Evolutionary conservation across 2,888 invertebrate genomes (phyloP).

Genomic region (Spodoptera picta): DNA sequence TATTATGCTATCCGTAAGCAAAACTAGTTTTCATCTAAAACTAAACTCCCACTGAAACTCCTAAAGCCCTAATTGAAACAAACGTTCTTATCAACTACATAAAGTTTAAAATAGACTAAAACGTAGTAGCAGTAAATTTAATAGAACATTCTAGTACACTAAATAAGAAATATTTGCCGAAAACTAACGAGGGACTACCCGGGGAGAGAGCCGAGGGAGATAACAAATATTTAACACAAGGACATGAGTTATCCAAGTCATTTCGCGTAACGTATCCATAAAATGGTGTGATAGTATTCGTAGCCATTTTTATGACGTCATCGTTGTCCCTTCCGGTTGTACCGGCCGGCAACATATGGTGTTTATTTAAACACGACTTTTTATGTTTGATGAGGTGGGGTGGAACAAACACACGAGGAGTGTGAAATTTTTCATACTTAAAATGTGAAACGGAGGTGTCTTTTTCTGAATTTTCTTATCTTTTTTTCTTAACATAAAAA

Average conservation of each 20-base stretch:
- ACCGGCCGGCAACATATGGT: constrained; percentile 49
- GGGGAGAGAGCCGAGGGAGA: constrained; percentile 34
- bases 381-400: constrained; percentile 20
- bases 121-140: no score
- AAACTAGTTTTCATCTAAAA: no score
- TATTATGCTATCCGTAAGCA: no score
- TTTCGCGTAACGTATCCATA: constrained; percentile 49
- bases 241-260: constrained; percentile 44
- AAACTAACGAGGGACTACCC: constrained; percentile 24
- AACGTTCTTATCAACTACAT: no score
- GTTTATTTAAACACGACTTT: constrained; percentile 52
- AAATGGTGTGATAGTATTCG: constrained; percentile 51
- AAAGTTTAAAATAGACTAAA: no score
- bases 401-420: neutral
- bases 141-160: neutral
- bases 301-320: constrained; percentile 55
- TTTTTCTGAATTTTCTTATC: neutral
- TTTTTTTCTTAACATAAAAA: no score
- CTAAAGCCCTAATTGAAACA: no score
- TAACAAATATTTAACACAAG: constrained; percentile 50
- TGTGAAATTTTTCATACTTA: constrained; percentile 2
- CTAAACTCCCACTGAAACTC: no score
- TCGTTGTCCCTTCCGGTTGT: constrained; percentile 54
- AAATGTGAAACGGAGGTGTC: constrained; percentile 5
- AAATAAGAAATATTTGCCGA: neutral